These are phyloP conservation scores for Onychomys arenicola DNA, from an alignment of 2,797 vertebrate genomes.

Conservation along the genomic window DNA sequence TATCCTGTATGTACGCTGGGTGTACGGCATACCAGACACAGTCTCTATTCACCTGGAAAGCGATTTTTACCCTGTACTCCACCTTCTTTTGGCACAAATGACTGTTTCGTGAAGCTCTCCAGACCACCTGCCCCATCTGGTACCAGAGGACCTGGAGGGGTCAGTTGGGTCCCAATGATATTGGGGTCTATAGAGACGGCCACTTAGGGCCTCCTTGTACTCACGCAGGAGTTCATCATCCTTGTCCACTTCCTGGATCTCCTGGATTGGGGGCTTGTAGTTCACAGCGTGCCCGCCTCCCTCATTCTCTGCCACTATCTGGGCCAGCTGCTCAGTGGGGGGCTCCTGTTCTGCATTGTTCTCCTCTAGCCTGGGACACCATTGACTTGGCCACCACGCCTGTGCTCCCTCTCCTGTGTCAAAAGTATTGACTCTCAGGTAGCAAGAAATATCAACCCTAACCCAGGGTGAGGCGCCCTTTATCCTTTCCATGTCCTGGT, in stretches of 20 bases:
- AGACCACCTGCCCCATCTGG: constrained; percentile 95
- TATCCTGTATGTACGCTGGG: constrained; percentile 93
- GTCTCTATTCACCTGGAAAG: constrained; percentile 97
- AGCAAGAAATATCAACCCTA: not conserved
- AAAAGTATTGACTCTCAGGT: not conserved
- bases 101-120: constrained; percentile 93
- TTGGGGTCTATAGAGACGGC: constrained; percentile 90
- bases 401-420: not conserved
- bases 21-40: constrained; percentile 95
- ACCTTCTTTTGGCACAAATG: constrained; percentile 96
- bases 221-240: constrained; percentile 96
- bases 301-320: constrained; percentile 92
- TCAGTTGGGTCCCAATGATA: constrained; percentile 93
- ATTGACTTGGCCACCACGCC: not conserved
- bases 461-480: not conserved
- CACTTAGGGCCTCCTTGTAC: constrained; percentile 93
- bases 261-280: constrained; percentile 95
- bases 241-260: constrained; percentile 96
- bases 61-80: constrained; percentile 96
- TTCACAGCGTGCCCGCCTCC: constrained; percentile 88
- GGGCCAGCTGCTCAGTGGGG: constrained; percentile 94
- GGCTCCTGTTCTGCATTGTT: constrained; percentile 96
- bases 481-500: not conserved
- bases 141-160: constrained; percentile 91
- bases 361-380: constrained; percentile 1